phyloP scores from a whole-genome alignment of 1,140 invertebrate species.

The Drosophila guanche region DNA sequence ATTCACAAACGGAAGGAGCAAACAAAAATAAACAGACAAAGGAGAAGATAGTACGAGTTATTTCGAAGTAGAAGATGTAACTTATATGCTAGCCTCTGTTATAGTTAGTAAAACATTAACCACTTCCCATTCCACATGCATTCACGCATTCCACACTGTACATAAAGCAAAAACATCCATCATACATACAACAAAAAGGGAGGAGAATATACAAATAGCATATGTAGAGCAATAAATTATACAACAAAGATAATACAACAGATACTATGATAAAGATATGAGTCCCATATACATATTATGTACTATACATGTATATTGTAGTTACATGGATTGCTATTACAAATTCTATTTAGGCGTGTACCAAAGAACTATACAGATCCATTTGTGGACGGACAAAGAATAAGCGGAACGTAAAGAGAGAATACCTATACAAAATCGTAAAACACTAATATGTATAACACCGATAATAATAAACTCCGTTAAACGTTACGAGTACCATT shows the following conservation, averaged over 20 bases:
- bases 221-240: slow-evolving; percentile 76
- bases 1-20: slow-evolving; percentile 44
- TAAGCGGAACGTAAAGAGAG: slow-evolving; percentile 21
- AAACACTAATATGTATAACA: slow-evolving; percentile 37
- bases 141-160: slow-evolving; percentile 56
- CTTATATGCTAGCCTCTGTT: slow-evolving; percentile 64
- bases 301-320: slow-evolving; percentile 51
- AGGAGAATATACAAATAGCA: slow-evolving; percentile 48
- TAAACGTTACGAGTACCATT: slow-evolving; percentile 35
- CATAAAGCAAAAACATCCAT: slow-evolving; percentile 61
- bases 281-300: slow-evolving; percentile 36
- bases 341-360: slow-evolving; percentile 73
- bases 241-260: slow-evolving; percentile 53
- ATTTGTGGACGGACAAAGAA: slow-evolving; percentile 6
- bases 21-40: slow-evolving; percentile 15
- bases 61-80: slow-evolving; percentile 27
- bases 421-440: slow-evolving; percentile 45
- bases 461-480: slow-evolving; percentile 40
- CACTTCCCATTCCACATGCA: slow-evolving; percentile 19
- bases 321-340: slow-evolving; percentile 56
- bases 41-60: slow-evolving; percentile 21
- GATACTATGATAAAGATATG: slow-evolving; percentile 31
- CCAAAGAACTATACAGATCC: slow-evolving; percentile 62
- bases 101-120: slow-evolving; percentile 69
- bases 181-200: slow-evolving; percentile 18